These are phyloP conservation scores for Invenusta paracnida DNA, from an alignment of 2,888 invertebrate genomes.

Conservation along the genomic window DNA sequence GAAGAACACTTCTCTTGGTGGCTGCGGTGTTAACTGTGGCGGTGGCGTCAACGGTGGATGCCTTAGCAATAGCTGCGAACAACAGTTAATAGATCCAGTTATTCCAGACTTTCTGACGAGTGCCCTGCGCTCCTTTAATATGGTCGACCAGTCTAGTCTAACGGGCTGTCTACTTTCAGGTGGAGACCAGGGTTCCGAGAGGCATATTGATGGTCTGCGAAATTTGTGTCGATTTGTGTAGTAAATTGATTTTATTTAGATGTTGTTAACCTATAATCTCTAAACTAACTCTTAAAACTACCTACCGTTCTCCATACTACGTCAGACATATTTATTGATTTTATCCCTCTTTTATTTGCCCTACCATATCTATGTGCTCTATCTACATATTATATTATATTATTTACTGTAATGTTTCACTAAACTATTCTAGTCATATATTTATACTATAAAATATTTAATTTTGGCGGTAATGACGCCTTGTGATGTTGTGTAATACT, in stretches of 20 bases:
- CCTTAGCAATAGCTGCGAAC: no score
- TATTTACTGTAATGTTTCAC: not conserved
- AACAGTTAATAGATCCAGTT: not conserved
- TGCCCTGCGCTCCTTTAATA: not conserved
- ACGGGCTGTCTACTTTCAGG: no score
- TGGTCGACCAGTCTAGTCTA: no score
- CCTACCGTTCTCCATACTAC: no score
- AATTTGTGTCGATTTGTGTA: not conserved
- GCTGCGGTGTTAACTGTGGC: no score
- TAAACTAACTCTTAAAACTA: no score
- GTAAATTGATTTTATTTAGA: not conserved
- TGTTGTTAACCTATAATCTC: no score
- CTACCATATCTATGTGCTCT: not conserved
- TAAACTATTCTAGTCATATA: not conserved
- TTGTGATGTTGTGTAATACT: not conserved
- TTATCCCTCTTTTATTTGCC: conserved; percentile 1
- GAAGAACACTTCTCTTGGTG: no score
- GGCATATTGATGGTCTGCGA: not conserved
- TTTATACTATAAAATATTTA: conserved; percentile 2
- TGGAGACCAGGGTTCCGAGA: no score
- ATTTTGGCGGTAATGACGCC: conserved; percentile 25
- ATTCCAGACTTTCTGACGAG: not conserved
- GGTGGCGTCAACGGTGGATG: no score
- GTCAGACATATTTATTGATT: not conserved
- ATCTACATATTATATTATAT: not conserved